These are phyloP conservation scores for Petrophora chlorosata DNA, from an alignment of 2,888 invertebrate genomes.

Conservation along the genomic window DNA sequence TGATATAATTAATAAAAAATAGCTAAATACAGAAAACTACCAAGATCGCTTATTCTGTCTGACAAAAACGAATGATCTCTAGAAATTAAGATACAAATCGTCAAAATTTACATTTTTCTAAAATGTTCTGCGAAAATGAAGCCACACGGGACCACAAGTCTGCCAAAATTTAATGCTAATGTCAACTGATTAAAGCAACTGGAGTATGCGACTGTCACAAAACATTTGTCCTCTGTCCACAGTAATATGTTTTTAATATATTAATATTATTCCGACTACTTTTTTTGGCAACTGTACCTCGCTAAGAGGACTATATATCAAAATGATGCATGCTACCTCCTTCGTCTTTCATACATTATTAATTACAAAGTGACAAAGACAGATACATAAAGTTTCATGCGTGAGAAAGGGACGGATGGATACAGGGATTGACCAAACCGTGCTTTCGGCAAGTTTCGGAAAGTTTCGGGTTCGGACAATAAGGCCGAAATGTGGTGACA, in stretches of 20 bases:
- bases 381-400: conserved; percentile 21
- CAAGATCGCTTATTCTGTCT: no score
- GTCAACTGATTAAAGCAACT: conserved; percentile 41
- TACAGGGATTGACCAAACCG: conserved; percentile 48
- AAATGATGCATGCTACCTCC: conserved; percentile 69
- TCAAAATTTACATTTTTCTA: no score
- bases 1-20: no score
- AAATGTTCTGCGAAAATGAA: background rate
- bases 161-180: conserved; percentile 38
- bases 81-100: no score
- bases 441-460: conserved; percentile 39
- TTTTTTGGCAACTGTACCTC: conserved; percentile 61
- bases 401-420: conserved; percentile 37
- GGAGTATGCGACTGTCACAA: conserved; percentile 50
- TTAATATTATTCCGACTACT: conserved; percentile 41
- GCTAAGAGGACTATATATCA: conserved; percentile 57
- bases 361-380: conserved; percentile 64
- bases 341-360: conserved; percentile 74
- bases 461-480: conserved; percentile 45
- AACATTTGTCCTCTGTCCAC: conserved; percentile 36
- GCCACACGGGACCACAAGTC: conserved; percentile 4
- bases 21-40: no score
- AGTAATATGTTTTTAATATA: conserved; percentile 40
- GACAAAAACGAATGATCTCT: no score
- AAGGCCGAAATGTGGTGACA: conserved; percentile 42